Evolutionary conservation across 2,888 invertebrate genomes (phyloP).

Genomic region (Drosophila prostipennis): DNA sequence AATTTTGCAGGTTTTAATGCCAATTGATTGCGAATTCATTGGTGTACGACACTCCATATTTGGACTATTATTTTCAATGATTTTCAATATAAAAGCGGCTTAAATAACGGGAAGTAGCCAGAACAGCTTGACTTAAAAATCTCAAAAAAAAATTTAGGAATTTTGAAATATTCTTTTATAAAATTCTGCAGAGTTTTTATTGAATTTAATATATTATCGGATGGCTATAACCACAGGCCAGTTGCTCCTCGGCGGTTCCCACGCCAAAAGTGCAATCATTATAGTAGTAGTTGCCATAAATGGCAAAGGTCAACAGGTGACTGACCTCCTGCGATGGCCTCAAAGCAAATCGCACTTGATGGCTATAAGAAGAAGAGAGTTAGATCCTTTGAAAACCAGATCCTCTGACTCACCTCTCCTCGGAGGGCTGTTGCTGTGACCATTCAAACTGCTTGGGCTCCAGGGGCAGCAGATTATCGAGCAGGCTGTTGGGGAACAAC

Average conservation of each 20-base stretch:
- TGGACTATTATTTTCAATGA: no score
- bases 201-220: neutral
- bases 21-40: no score
- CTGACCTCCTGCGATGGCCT: slow-evolving; percentile 31
- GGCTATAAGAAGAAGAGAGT: neutral
- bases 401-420: neutral
- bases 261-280: slow-evolving; percentile 52
- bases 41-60: no score
- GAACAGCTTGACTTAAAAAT: no score
- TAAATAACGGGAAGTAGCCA: no score
- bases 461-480: slow-evolving; percentile 20
- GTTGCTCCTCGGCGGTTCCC: slow-evolving; percentile 20
- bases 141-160: no score
- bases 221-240: slow-evolving; percentile 44
- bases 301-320: slow-evolving; percentile 70
- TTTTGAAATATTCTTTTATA: neutral
- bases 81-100: no score
- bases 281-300: slow-evolving; percentile 80
- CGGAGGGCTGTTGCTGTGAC: slow-evolving; percentile 1
- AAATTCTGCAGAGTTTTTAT: no score
- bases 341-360: slow-evolving; percentile 52
- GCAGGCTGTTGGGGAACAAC: slow-evolving; percentile 70
- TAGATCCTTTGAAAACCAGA: neutral
- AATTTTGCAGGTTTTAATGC: no score
- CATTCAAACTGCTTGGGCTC: slow-evolving; percentile 15